phyloP scores from a whole-genome alignment of 1,140 invertebrate species.

The Tachypleus tridentatus region DNA sequence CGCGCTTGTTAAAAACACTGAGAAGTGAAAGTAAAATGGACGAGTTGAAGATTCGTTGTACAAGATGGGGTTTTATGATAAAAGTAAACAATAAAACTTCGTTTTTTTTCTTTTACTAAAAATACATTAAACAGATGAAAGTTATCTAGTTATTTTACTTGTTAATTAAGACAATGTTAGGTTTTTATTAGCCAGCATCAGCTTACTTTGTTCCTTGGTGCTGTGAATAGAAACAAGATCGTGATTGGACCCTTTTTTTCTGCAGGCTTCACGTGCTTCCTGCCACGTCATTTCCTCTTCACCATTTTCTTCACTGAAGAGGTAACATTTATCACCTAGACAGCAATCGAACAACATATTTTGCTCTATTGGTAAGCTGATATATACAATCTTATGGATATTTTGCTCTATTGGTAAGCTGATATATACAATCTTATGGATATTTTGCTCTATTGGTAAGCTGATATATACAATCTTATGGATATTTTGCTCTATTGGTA shows the following conservation, averaged over 20 bases:
- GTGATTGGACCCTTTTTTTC: slow-evolving; percentile 5
- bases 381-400: too few species aligned
- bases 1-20: slow-evolving; percentile 11
- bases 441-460: too few species aligned
- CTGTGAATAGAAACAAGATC: slow-evolving; percentile 16
- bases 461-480: too few species aligned
- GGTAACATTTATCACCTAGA: slow-evolving; percentile 15
- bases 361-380: too few species aligned
- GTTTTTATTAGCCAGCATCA: too few species aligned
- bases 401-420: too few species aligned
- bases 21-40: background rate
- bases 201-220: slow-evolving; percentile 17
- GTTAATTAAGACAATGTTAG: too few species aligned
- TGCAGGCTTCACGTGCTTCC: slow-evolving; percentile 13
- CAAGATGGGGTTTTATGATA: background rate
- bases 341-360: too few species aligned
- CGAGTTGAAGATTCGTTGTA: background rate
- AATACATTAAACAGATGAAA: too few species aligned
- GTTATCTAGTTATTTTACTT: too few species aligned
- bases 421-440: too few species aligned
- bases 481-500: too few species aligned
- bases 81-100: background rate
- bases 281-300: slow-evolving; percentile 10
- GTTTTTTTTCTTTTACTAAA: background rate
- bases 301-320: slow-evolving; percentile 6